A percentile compares a stretch with the other conserved stretches of the same genome.
These are phyloP conservation scores for Athene noctua DNA, from an alignment of 2,113 vertebrate genomes.

Conservation along the genomic window DNA sequence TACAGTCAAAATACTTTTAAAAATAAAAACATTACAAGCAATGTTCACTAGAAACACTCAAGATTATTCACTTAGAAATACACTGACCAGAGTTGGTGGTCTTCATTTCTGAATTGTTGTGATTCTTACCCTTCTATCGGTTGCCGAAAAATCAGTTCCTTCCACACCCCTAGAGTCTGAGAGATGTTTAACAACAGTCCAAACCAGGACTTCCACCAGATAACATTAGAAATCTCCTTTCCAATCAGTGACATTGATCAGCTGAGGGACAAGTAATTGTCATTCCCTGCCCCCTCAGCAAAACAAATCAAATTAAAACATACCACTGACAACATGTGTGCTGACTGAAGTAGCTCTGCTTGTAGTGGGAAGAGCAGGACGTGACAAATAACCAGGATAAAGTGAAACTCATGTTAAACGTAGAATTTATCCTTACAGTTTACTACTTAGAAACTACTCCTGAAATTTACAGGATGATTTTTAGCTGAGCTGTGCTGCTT, in stretches of 20 bases:
- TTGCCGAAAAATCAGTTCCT: background rate
- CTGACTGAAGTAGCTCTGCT: background rate
- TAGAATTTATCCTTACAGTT: background rate
- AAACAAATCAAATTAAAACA: background rate
- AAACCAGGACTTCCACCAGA: background rate
- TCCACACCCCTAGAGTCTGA: background rate
- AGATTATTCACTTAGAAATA: background rate
- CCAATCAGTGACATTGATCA: background rate
- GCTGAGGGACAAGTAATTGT: background rate
- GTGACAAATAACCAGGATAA: background rate
- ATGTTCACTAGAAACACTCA: background rate
- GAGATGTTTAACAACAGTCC: background rate
- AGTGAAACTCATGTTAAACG: background rate
- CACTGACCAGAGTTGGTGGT: background rate
- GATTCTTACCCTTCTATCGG: background rate
- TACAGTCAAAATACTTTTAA: background rate
- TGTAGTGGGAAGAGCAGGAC: background rate
- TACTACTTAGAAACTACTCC: background rate
- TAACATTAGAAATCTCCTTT: background rate
- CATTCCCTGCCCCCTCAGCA: background rate
- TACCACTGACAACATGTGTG: background rate
- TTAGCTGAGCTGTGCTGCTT: background rate
- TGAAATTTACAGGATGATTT: background rate
- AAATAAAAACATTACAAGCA: background rate
- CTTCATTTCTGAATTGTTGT: background rate